These are phyloP conservation scores for Halictus ligatus DNA, from an alignment of 2,888 invertebrate genomes.

Conservation along the genomic window DNA sequence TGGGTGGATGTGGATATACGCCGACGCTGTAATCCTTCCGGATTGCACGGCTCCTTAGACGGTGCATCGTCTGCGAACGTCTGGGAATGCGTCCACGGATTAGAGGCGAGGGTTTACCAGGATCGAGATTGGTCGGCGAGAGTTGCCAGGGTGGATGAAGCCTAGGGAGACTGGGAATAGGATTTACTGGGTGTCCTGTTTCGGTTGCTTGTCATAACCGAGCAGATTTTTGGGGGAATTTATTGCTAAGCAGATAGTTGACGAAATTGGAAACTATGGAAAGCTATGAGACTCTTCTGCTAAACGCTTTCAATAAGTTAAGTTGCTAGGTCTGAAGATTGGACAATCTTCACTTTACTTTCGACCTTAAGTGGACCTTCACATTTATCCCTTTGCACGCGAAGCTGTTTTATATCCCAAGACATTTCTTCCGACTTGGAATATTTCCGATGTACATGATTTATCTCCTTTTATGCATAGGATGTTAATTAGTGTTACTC, in stretches of 20 bases:
- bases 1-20: conserved; percentile 33
- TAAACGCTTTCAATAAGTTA: no score
- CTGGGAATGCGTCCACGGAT: background rate
- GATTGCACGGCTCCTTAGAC: conserved; percentile 4
- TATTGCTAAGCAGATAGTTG: background rate
- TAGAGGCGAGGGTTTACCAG: background rate
- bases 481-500: no score
- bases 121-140: background rate
- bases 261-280: no score
- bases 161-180: background rate
- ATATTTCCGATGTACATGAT: no score
- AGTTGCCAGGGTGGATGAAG: background rate
- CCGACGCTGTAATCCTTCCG: background rate
- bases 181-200: background rate
- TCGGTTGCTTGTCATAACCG: background rate
- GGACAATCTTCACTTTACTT: no score
- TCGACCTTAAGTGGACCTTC: no score
- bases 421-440: no score
- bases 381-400: no score
- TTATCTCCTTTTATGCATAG: no score
- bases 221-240: background rate
- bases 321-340: no score
- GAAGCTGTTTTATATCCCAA: no score
- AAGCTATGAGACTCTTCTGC: no score
- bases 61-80: background rate